Evolutionary conservation across 37 sponge, comb jelly and placozoan species (phyloP).

Genomic region (Crambe crambe): DNA sequence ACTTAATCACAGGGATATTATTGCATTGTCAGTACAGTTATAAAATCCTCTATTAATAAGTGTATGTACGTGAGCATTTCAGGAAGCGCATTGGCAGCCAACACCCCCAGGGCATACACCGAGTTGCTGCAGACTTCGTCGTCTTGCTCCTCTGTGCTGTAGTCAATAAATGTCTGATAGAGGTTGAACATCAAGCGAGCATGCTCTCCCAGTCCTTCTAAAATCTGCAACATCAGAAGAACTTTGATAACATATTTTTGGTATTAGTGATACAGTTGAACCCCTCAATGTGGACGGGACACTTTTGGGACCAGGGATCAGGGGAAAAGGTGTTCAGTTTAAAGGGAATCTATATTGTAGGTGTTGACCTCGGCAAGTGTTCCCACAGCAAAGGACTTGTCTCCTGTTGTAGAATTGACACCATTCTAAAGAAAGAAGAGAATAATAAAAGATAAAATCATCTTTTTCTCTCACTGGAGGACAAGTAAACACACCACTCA

Average conservation of each 20-base stretch:
- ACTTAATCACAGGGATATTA: too few relatives aligned
- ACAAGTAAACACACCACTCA: background rate
- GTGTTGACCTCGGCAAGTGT: conserved; percentile 78
- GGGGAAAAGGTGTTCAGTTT: too few relatives aligned
- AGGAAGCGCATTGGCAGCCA: conserved; percentile 57
- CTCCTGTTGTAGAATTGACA: conserved; percentile 39
- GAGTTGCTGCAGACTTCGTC: conserved; percentile 91
- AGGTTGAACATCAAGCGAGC: conserved; percentile 30
- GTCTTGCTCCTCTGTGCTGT: conserved; percentile 33
- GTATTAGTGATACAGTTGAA: too few relatives aligned
- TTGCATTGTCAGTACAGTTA: too few relatives aligned
- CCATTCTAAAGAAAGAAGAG: background rate
- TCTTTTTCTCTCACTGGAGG: background rate
- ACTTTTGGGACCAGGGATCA: too few relatives aligned
- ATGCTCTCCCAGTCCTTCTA: conserved; percentile 50
- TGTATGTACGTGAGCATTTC: too few relatives aligned
- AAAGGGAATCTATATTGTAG: too few relatives aligned
- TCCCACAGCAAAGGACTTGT: conserved; percentile 80
- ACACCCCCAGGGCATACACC: conserved; percentile 83
- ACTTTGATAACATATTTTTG: background rate
- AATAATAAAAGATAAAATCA: too few relatives aligned
- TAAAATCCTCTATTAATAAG: too few relatives aligned
- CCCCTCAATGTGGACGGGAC: too few relatives aligned
- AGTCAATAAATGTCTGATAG: conserved; percentile 59
- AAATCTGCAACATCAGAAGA: conserved; percentile 25